Evolutionary conservation across 2,888 invertebrate species (phyloP), one percentile per base, ranked within the genome.

Genomic region (Acanthosepion lycidas): DNA sequence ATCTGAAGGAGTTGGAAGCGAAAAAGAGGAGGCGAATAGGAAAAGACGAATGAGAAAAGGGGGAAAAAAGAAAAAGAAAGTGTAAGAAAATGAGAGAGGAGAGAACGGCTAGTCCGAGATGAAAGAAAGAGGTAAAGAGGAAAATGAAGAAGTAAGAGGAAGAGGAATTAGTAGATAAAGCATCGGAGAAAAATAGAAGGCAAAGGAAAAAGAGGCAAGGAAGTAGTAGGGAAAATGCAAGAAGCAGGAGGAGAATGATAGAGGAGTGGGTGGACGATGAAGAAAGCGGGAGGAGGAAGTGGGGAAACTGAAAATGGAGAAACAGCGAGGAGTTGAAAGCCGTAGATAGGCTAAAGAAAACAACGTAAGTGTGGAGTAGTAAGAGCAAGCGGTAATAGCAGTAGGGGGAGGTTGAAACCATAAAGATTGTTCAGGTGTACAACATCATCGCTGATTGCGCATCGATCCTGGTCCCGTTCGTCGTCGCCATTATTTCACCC

Each of bases 401-500:
- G 78, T 6, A 33, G 33, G 12, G n/a, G 78, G 33, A 78, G 42
- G 78, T 78, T 78, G 78, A 78, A 33, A n/a, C 78, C 33, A 78
- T 78, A n/a, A 78, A 78, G 78, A 78, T 78, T 78, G 78, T 78
- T 78, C 78, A 78, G 78, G 78, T 78, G 78, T 78, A 33, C 78
- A 78, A 33, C 33, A 78, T 78, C 64, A 64, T 64, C 33, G 78
- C n/a, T 78, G 78, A 78, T 78, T 78, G 33, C 78, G 78, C 23
- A 78, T 78, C 78, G 78, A 78, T 78, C 78, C 78, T 33, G 78
- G 78, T n/a, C 78, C 78, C 33, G 9, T 78, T 33, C 78, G n/a
- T 33, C 78, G n/a, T 33, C 78, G 78, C n/a, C 78, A 33, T 78
- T 78, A 15, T 33, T 78, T 9, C n/a, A 78, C n/a, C 18, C 78